A percentile compares a stretch with the other conserved stretches of the same genome.
These are phyloP conservation scores for Calephelis virginiensis DNA, from an alignment of 1,140 invertebrate genomes.

Conservation along the genomic window DNA sequence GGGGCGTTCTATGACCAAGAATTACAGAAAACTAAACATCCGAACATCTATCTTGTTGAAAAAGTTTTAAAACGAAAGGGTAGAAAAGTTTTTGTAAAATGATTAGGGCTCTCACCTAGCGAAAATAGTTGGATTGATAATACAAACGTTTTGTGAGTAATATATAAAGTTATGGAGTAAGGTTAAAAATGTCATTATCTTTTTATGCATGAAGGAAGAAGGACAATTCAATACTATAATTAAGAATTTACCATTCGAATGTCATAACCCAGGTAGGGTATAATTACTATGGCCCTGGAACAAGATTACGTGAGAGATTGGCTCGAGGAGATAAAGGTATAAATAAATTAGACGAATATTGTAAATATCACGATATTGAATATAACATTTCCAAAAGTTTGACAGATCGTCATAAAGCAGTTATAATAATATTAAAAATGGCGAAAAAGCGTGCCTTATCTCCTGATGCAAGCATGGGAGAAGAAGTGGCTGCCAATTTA, in stretches of 20 bases:
- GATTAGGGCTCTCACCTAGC: background rate
- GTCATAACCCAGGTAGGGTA: constrained; percentile 73
- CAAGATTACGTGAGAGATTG: constrained; percentile 65
- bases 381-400: constrained; percentile 55
- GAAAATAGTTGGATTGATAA: background rate
- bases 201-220: background rate
- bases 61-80: background rate
- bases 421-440: constrained; percentile 52
- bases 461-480: constrained; percentile 43
- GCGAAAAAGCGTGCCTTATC: constrained; percentile 56
- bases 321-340: constrained; percentile 58
- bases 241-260: constrained; percentile 65
- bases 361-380: constrained; percentile 69
- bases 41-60: too few relatives aligned
- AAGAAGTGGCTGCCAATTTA: constrained; percentile 22
- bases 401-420: constrained; percentile 52
- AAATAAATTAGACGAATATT: constrained; percentile 67
- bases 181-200: background rate
- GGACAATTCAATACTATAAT: constrained; percentile 47
- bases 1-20: background rate
- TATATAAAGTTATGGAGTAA: background rate
- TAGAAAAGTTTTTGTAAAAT: background rate
- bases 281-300: constrained; percentile 69
- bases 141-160: background rate
- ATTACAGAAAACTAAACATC: background rate